These are phyloP conservation scores for Pongo pygmaeus DNA, from an alignment of 2,113 vertebrate genomes.

Conservation along the genomic window DNA sequence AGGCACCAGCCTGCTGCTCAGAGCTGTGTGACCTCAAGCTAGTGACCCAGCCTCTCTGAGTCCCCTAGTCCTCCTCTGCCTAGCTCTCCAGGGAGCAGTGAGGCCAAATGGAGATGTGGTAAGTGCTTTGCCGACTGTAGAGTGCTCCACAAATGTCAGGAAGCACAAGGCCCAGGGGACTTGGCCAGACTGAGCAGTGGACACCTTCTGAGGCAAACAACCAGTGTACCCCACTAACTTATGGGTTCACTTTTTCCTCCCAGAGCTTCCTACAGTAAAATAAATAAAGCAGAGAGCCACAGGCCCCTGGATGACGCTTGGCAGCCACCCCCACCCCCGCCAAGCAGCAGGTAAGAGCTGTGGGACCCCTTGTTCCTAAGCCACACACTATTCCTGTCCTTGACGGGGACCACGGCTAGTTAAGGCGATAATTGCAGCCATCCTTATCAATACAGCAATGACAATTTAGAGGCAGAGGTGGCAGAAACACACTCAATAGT, in stretches of 20 bases:
- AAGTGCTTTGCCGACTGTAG: background rate
- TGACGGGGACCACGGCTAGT: background rate
- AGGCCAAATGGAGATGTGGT: background rate
- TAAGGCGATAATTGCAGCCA: rapidly evolving
- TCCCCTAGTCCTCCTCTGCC: background rate
- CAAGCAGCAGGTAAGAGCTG: background rate
- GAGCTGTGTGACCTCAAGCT: background rate
- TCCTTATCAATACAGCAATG: background rate
- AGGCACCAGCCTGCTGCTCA: background rate
- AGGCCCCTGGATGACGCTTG: background rate
- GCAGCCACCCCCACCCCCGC: too few species aligned
- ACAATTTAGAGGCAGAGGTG: background rate
- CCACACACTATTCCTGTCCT: background rate
- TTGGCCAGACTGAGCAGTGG: background rate
- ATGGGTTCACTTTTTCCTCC: background rate
- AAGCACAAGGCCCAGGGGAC: background rate
- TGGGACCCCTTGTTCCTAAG: background rate
- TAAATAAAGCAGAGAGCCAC: background rate
- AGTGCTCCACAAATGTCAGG: background rate
- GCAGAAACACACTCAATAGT: rapidly evolving
- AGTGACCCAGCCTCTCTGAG: background rate
- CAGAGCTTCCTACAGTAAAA: background rate
- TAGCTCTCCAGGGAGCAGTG: background rate
- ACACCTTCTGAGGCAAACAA: background rate
- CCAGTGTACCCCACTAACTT: rapidly evolving